Percentiles rank a stretch among this genome's conserved stretches.
phyloP scores from a whole-genome alignment of 2,888 invertebrate species.

The Matsumyia berberina region DNA sequence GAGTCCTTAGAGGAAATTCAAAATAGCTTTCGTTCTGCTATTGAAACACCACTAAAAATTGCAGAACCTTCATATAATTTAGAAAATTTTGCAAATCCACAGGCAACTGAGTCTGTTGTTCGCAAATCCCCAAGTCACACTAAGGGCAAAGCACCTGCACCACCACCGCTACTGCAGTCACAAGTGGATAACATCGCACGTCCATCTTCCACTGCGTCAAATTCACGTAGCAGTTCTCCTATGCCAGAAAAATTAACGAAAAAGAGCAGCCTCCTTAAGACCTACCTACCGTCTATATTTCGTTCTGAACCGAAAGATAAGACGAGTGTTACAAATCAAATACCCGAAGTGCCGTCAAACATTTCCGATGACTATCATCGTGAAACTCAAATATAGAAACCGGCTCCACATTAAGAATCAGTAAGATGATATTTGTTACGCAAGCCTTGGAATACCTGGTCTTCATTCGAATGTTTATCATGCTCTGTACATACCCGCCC shows the following conservation, averaged over 20 bases:
- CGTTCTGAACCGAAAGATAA: constrained; percentile 78
- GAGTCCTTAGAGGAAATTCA: constrained; percentile 80
- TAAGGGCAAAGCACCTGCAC: constrained; percentile 83
- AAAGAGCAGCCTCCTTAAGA: constrained; percentile 71
- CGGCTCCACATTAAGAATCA: constrained; percentile 38
- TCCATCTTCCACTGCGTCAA: constrained; percentile 62
- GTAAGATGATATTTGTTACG: constrained; percentile 60
- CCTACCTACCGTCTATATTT: constrained; percentile 77
- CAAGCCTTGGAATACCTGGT: constrained; percentile 15
- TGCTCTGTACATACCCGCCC: constrained; percentile 74
- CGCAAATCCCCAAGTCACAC: constrained; percentile 79
- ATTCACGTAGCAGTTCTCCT: constrained; percentile 59
- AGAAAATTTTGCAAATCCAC: neutral
- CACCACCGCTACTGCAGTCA: constrained; percentile 76
- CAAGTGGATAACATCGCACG: constrained; percentile 60
- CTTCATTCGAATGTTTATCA: constrained; percentile 38
- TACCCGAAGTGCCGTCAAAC: constrained; percentile 20
- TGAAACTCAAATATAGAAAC: constrained; percentile 70
- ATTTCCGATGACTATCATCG: constrained; percentile 45
- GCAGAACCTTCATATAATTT: constrained; percentile 23
- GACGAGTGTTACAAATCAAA: neutral
- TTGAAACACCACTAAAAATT: constrained; percentile 71
- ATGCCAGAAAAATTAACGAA: constrained; percentile 61
- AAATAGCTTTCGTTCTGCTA: constrained; percentile 79
- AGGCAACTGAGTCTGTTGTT: constrained; percentile 32